Conservation (phyloP, 2,888 invertebrate species). For the Euplagia quadripunctaria region DNA sequence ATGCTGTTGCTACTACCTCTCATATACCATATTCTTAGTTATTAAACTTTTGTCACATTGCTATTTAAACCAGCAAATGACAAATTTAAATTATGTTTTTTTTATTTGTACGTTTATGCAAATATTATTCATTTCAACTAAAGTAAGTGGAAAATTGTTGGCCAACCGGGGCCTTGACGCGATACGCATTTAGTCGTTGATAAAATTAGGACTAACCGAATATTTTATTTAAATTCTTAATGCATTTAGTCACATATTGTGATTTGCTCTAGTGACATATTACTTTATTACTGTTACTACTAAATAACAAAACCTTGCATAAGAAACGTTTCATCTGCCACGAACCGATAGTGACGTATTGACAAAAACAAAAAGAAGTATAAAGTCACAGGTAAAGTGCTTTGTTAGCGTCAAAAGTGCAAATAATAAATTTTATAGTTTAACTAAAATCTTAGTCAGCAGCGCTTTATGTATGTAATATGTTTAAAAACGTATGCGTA, state of each 20-base stretch:
- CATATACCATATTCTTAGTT: no score
- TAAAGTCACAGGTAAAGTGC: no score
- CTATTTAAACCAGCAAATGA: background rate
- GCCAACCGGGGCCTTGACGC: background rate
- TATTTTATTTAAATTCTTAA: background rate
- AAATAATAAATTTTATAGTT: background rate
- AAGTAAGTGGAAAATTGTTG: background rate
- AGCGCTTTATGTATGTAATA: background rate
- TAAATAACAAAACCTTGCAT: background rate
- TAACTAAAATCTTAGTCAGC: background rate
- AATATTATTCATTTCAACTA: conserved; percentile 9
- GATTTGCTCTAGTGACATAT: no score
- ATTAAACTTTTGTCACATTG: background rate
- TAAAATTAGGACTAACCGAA: conserved; percentile 4
- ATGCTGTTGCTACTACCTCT: no score
- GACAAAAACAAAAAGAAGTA: background rate
- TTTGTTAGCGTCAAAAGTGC: background rate
- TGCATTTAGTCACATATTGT: background rate
- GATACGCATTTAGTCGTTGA: background rate
- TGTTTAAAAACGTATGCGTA: no score
- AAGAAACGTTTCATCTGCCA: background rate
- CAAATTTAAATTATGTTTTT: background rate
- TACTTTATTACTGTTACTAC: no score
- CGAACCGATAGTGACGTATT: background rate
- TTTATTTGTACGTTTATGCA: conserved; percentile 2